These are phyloP conservation scores for Tipula helvola DNA, from an alignment of 2,888 invertebrate genomes.

Conservation along the genomic window DNA sequence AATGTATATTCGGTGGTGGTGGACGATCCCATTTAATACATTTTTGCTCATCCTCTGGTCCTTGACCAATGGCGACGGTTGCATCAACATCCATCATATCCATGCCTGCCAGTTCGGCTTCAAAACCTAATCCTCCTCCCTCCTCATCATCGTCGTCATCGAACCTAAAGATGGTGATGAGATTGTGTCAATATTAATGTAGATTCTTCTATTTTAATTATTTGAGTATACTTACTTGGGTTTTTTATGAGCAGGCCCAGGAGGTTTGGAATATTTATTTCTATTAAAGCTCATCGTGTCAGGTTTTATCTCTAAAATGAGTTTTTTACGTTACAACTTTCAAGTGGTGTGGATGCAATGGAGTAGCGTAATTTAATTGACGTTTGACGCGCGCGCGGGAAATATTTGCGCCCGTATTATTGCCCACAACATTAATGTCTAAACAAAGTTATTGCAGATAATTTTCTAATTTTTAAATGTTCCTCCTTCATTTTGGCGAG, in stretches of 20 bases:
- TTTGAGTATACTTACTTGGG: neutral
- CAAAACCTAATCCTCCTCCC: slow-evolving; percentile 45
- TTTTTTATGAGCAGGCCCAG: neutral
- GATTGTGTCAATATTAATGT: slow-evolving; percentile 20
- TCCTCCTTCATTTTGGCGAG: too few species aligned
- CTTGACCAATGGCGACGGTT: slow-evolving; percentile 42
- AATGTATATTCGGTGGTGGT: slow-evolving; percentile 49
- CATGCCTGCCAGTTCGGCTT: slow-evolving; percentile 56
- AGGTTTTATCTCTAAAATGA: neutral
- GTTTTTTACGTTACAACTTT: neutral
- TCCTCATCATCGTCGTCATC: slow-evolving; percentile 57
- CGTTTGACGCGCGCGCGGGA: neutral
- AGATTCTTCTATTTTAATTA: neutral
- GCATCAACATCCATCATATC: slow-evolving; percentile 43
- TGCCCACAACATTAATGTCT: neutral
- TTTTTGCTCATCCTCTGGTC: slow-evolving; percentile 55
- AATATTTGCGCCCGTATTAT: neutral
- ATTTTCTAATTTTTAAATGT: too few species aligned
- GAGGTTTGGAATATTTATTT: neutral
- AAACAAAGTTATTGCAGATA: neutral
- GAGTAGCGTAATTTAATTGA: neutral
- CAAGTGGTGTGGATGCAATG: neutral
- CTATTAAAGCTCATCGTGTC: neutral
- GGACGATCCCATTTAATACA: slow-evolving; percentile 69
- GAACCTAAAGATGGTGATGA: neutral